phyloP scores from a whole-genome alignment of 2,888 invertebrate genomes.

The Dolichopus griseipennis region DNA sequence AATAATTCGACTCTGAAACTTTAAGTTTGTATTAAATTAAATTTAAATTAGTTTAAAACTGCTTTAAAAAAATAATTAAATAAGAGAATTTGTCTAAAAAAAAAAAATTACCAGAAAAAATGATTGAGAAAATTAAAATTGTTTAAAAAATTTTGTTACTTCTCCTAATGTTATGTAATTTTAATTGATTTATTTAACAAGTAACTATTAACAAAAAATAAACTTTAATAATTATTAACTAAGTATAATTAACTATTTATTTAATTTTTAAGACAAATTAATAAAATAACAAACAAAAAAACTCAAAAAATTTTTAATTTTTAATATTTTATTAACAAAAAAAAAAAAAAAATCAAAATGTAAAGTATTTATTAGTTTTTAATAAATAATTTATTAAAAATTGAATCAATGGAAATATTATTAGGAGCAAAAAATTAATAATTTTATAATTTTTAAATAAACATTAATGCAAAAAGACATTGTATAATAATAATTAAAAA shows the following conservation, averaged over 20 bases:
- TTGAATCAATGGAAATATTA: too few relatives aligned
- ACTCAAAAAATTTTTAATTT: not conserved
- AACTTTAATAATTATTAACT: not conserved
- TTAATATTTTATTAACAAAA: not conserved
- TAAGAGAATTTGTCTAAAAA: not conserved
- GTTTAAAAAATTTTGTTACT: not conserved
- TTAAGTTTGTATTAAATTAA: not conserved
- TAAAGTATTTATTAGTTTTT: too few relatives aligned
- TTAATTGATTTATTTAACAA: not conserved
- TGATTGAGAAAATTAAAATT: not conserved
- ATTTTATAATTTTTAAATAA: too few relatives aligned
- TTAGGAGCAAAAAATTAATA: too few relatives aligned
- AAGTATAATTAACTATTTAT: conserved; percentile 3
- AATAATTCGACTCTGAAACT: too few relatives aligned
- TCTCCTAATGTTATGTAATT: not conserved
- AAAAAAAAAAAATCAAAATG: too few relatives aligned
- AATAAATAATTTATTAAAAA: too few relatives aligned
- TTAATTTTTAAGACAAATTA: not conserved
- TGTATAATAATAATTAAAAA: too few relatives aligned
- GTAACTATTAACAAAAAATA: not conserved
- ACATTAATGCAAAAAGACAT: too few relatives aligned
- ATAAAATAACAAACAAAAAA: not conserved
- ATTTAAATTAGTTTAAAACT: not conserved
- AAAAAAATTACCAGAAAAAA: not conserved
- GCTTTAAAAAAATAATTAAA: not conserved